Base-by-base conservation (phyloP, 2,113 vertebrate genomes). In the Nerophis lumbriciformis region DNA sequence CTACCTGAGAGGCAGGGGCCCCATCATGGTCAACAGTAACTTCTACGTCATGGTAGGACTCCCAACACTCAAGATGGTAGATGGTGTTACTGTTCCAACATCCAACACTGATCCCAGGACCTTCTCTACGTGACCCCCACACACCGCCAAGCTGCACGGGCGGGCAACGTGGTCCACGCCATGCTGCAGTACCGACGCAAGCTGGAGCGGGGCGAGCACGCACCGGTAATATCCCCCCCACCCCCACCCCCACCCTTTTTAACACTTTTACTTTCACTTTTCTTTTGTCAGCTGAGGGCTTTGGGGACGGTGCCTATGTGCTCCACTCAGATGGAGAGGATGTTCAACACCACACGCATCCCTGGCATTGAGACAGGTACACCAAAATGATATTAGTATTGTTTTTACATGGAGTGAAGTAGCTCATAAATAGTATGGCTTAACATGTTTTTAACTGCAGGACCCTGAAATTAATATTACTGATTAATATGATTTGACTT, bases 21-120 rank as follows among this genome's bases (percentile, higher is more conserved):
- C 96, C 0, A 83, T 98, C 77, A 94, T 97, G 94, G 96, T 98
- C 72, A 98, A 98, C 89, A 98, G 96, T 84, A 98, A 98, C 90
- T 98, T 95, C 72, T 98, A 97, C 0, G 85, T 86, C 52, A 98
- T 95, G 95, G 96, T 98, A 73, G 89, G 88, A 56, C 28, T 28
- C 28, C 28, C 28, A 3, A 28, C 28, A 28, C 28, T 28, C 28
- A 28, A 28, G 28, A 28, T 28, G 28, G 28, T 28, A 2, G 28
- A 2, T 28, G 28, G 28, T 28, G 28, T 28, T 3, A 4, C 28
- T 28, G 28, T 3, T 28, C 28, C 28, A 28, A 28, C 28, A 28
- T 28, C 2, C 28, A 28, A 28, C 28, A 3, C 4, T 28, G 28
- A 28, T 28, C 28, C 28, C 68, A 98, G 95, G 95, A 98, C 65